A percentile compares a stretch with the other conserved stretches of the same genome.
Evolutionary conservation across 2,797 vertebrate genomes (phyloP).

Genomic region (Pangasius larnaudii): DNA sequence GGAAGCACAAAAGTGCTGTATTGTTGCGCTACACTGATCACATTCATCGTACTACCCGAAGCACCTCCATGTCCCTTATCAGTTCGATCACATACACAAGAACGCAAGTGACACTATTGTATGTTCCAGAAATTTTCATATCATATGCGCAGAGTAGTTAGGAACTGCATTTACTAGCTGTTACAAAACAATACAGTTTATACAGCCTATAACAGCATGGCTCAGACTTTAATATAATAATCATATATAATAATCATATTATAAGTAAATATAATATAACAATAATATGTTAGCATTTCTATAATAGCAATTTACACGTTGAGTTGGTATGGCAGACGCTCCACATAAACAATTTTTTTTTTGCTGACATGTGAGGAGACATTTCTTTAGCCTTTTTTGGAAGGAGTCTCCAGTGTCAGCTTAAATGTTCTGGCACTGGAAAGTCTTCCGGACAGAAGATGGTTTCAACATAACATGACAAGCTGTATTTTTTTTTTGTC

Average conservation of each 20-base stretch:
- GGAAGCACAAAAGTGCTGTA: not conserved
- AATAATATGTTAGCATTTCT: not conserved
- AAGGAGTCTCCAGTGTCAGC: not conserved
- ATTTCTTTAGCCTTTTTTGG: not conserved
- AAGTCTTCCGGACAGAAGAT: no score
- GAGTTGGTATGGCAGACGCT: not conserved
- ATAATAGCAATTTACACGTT: no score
- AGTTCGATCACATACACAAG: not conserved
- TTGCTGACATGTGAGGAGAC: no score
- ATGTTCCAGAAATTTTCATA: not conserved
- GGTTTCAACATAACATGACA: not conserved
- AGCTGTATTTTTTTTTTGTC: not conserved
- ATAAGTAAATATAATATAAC: no score
- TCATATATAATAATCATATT: no score
- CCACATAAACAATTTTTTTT: not conserved
- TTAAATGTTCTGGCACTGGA: not conserved
- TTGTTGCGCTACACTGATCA: not conserved
- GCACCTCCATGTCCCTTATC: not conserved
- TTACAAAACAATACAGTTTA: not conserved
- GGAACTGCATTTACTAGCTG: not conserved
- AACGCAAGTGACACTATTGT: not conserved
- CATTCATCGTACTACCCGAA: not conserved
- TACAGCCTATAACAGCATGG: not conserved
- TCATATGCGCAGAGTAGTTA: not conserved
- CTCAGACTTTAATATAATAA: no score